Evolutionary conservation across 2,888 invertebrate genomes (phyloP).

Genomic region (Eurytoma adleriae): DNA sequence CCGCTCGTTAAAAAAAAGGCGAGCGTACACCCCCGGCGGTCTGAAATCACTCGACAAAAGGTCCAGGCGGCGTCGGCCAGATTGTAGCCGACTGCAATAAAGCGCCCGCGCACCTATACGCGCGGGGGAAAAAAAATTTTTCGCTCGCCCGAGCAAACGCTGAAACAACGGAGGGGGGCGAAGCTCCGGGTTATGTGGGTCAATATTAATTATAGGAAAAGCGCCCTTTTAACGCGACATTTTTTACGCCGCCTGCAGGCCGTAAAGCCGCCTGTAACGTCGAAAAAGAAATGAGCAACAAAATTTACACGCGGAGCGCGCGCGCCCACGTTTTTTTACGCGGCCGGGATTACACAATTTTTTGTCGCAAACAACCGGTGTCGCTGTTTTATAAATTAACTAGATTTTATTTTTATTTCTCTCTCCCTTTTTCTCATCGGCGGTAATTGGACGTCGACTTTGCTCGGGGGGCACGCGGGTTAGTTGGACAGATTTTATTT

Average conservation of each 20-base stretch:
- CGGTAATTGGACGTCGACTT: not conserved
- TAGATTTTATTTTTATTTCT: not conserved
- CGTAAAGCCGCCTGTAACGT: not conserved
- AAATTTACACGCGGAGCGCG: not conserved
- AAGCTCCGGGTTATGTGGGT: constrained; percentile 3
- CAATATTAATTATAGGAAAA: constrained; percentile 31
- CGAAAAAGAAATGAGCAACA: not conserved
- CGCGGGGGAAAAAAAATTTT: not conserved
- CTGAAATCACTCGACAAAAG: constrained; percentile 52
- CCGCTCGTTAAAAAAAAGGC: constrained; percentile 39
- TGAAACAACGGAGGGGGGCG: not conserved
- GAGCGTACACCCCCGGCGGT: constrained; percentile 4
- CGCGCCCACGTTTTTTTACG: not conserved
- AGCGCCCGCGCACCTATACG: not conserved
- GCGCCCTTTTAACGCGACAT: not conserved
- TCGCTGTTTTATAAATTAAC: no score
- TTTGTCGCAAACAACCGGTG: not conserved
- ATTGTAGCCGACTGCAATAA: not conserved
- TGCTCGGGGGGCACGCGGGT: no score
- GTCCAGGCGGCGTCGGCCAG: constrained; percentile 1
- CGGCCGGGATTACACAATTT: not conserved
- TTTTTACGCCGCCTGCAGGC: not conserved
- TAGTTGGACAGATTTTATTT: no score
- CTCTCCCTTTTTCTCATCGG: not conserved
- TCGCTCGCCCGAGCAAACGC: not conserved